Percentiles rank a stretch among this genome's conserved stretches.
Evolutionary conservation across 2,888 invertebrate genomes (phyloP).

Genomic region (Drosophila paranaensis): DNA sequence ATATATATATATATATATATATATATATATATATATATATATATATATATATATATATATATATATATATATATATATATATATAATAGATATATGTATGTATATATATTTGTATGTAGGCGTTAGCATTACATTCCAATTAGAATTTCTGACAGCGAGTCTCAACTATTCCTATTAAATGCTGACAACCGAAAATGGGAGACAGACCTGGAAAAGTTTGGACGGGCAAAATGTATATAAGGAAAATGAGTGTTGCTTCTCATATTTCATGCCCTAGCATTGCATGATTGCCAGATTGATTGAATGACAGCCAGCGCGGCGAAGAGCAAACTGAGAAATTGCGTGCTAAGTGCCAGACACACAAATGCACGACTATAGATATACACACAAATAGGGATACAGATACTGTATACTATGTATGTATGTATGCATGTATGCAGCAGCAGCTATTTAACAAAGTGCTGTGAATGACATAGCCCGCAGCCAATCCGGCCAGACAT

Average conservation of each 20-base stretch:
- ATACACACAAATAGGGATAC: conserved; percentile 17
- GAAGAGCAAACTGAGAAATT: conserved; percentile 43
- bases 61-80: background rate
- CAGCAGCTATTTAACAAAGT: conserved; percentile 69
- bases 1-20: too few relatives aligned
- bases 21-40: background rate
- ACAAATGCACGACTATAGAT: conserved; percentile 32
- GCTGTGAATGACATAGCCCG: conserved; percentile 69
- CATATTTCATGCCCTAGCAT: conserved; percentile 52
- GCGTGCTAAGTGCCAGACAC: conserved; percentile 73
- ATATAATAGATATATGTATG: too few relatives aligned
- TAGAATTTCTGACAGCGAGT: conserved; percentile 55
- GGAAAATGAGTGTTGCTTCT: conserved; percentile 21
- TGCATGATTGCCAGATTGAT: conserved; percentile 68
- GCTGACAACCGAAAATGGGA: conserved; percentile 40
- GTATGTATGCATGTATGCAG: conserved; percentile 4
- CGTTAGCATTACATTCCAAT: conserved; percentile 37
- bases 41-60: too few relatives aligned
- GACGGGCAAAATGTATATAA: conserved; percentile 11
- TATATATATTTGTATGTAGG: too few relatives aligned
- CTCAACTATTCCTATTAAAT: conserved; percentile 63
- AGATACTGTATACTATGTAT: conserved; percentile 3
- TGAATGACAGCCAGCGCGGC: conserved; percentile 66
- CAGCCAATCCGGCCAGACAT: conserved; percentile 69
- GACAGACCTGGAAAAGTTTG: conserved; percentile 6